Percentiles rank a stretch among this genome's conserved stretches.
Evolutionary conservation across 2,888 invertebrate species (phyloP).

Genomic region (Pimpla rufipes): DNA sequence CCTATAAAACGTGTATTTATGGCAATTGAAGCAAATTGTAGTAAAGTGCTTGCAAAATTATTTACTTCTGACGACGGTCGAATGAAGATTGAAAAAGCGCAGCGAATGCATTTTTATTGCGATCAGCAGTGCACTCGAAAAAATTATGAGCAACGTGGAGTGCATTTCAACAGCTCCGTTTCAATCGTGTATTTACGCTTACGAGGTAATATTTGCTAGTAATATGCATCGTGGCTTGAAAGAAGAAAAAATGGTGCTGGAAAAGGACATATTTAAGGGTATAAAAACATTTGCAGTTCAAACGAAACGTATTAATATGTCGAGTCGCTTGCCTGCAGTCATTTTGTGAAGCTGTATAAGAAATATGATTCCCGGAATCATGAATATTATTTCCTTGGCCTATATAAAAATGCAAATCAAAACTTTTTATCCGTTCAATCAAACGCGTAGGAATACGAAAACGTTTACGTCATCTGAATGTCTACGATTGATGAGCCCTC

Average conservation of each 20-base stretch:
- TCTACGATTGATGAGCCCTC: too few species aligned
- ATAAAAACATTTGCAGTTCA: background rate
- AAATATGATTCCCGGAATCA: too few species aligned
- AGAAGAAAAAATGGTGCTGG: background rate
- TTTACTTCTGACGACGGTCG: constrained; percentile 30
- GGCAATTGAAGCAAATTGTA: constrained; percentile 19
- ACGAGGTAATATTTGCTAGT: background rate
- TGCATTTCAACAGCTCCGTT: background rate
- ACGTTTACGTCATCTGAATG: too few species aligned
- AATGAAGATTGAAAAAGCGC: background rate
- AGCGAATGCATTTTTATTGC: background rate
- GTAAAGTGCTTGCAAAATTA: constrained; percentile 57
- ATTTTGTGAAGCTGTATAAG: background rate
- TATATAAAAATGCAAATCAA: too few species aligned
- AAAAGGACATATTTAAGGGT: background rate
- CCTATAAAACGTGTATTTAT: constrained; percentile 28
- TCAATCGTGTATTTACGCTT: background rate
- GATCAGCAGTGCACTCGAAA: constrained; percentile 30
- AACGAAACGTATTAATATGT: background rate
- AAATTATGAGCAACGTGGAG: constrained; percentile 12
- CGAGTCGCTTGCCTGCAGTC: background rate
- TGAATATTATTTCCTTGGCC: too few species aligned
- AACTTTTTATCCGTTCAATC: too few species aligned
- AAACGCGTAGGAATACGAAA: too few species aligned
- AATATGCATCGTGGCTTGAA: background rate